Evolutionary conservation across 2,797 vertebrate species (phyloP).

Genomic region (Karalla daura): DNA sequence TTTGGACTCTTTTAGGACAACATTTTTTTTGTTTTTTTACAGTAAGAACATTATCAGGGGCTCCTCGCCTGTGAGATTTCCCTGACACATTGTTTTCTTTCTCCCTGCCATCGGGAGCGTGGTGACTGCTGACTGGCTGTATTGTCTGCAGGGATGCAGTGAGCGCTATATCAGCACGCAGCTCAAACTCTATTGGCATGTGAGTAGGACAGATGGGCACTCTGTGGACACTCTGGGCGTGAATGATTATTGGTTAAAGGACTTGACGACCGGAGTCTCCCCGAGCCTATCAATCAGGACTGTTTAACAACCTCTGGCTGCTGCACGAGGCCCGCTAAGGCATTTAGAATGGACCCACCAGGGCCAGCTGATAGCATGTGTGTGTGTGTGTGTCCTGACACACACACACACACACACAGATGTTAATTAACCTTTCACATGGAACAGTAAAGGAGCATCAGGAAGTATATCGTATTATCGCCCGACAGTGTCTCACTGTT

Average conservation of each 20-base stretch:
- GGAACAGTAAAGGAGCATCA: constrained; percentile 13
- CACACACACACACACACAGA: too few species aligned
- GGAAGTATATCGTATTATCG: too few species aligned
- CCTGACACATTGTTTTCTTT: constrained; percentile 8
- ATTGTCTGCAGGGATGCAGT: constrained; percentile 82
- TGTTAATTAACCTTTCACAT: constrained; percentile 29
- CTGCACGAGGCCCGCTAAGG: constrained; percentile 44
- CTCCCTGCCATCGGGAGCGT: constrained; percentile 81
- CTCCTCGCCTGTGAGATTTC: constrained; percentile 4
- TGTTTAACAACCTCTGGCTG: constrained; percentile 62
- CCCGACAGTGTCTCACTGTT: too few species aligned
- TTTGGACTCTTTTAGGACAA: too few species aligned
- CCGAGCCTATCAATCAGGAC: constrained; percentile 84
- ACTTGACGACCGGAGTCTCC: constrained; percentile 83
- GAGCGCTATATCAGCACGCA: constrained; percentile 83
- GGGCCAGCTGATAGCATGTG: constrained; percentile 7
- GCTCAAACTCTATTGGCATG: constrained; percentile 94
- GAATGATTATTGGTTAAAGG: constrained; percentile 88
- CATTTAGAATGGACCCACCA: constrained; percentile 81
- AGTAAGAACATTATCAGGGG: background rate
- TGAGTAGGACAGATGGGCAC: constrained; percentile 78
- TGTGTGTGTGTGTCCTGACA: constrained; percentile 6
- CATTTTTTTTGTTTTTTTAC: too few species aligned
- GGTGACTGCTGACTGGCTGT: constrained; percentile 88
- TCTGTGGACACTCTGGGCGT: constrained; percentile 49